Conservation (phyloP, 2,888 invertebrate genomes). For the Scrobipalpa atriplicella region DNA sequence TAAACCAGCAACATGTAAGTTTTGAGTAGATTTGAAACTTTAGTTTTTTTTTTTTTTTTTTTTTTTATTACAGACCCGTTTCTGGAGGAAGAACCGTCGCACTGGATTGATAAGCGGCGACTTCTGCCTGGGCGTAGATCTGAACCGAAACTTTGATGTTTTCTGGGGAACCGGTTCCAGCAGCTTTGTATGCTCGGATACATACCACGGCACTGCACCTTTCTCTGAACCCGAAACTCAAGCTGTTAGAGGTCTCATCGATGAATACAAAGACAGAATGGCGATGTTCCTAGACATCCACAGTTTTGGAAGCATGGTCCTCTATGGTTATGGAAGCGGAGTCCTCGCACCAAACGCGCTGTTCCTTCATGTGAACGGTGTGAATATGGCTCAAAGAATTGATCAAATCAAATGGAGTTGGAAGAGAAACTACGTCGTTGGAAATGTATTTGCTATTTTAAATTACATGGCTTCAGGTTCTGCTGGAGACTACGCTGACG, state of each 20-base stretch:
- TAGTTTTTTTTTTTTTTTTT: neutral
- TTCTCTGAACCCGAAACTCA: constrained; percentile 87
- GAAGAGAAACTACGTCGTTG: constrained; percentile 73
- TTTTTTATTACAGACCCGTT: constrained; percentile 61
- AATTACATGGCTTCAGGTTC: constrained; percentile 84
- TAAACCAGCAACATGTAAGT: too few species aligned
- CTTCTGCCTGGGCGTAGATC: constrained; percentile 86
- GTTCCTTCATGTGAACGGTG: constrained; percentile 61
- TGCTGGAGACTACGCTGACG: constrained; percentile 84
- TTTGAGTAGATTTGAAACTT: too few species aligned
- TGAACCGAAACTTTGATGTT: constrained; percentile 89
- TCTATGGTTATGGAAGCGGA: constrained; percentile 65
- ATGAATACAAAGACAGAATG: constrained; percentile 67
- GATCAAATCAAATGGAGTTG: constrained; percentile 67
- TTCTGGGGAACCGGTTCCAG: constrained; percentile 84
- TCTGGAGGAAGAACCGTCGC: constrained; percentile 87
- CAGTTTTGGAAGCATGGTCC: constrained; percentile 86
- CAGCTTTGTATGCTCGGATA: constrained; percentile 79
- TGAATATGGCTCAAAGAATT: constrained; percentile 70
- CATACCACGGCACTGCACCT: constrained; percentile 83
- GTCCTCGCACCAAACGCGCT: constrained; percentile 75
- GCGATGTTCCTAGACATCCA: constrained; percentile 88
- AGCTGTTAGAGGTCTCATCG: constrained; percentile 81
- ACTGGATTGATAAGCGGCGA: constrained; percentile 48
- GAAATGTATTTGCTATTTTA: constrained; percentile 70